Percentiles rank a stretch among this genome's conserved stretches.
These are phyloP conservation scores for Zosterops pallidus DNA, from an alignment of 2,113 vertebrate species.

Conservation along the genomic window DNA sequence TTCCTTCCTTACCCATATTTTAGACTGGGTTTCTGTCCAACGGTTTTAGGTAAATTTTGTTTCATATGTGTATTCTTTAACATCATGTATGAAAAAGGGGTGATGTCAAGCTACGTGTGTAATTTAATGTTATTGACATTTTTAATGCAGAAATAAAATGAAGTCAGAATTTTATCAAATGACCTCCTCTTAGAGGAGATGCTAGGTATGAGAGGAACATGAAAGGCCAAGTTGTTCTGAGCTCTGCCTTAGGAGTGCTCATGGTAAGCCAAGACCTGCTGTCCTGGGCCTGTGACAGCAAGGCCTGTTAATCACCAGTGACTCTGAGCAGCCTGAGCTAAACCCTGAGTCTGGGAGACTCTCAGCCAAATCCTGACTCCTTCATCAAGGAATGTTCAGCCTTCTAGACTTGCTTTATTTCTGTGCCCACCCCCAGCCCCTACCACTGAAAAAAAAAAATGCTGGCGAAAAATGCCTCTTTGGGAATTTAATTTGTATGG, in stretches of 20 bases:
- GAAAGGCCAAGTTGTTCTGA: neutral
- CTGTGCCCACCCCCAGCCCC: neutral
- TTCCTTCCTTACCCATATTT: neutral
- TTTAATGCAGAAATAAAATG: neutral
- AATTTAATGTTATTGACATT: neutral
- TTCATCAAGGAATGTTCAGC: neutral
- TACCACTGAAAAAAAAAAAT: neutral
- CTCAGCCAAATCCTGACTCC: conserved; percentile 3
- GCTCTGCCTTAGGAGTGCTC: neutral
- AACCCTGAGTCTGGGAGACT: neutral
- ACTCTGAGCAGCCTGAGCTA: conserved; percentile 18
- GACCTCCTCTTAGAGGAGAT: neutral
- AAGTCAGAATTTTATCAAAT: neutral
- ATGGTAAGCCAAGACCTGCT: neutral
- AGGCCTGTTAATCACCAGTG: neutral
- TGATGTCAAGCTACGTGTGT: neutral
- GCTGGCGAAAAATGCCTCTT: conserved; percentile 25
- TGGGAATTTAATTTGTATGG: conserved; percentile 11
- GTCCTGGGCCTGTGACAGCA: neutral
- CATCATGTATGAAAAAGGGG: neutral
- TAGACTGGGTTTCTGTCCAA: neutral
- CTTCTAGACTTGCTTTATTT: neutral
- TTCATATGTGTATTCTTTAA: neutral
- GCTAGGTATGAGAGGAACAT: neutral
- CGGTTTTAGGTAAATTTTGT: neutral